Conservation (phyloP, 2,888 invertebrate species). For the Chloromyia formosa region DNA sequence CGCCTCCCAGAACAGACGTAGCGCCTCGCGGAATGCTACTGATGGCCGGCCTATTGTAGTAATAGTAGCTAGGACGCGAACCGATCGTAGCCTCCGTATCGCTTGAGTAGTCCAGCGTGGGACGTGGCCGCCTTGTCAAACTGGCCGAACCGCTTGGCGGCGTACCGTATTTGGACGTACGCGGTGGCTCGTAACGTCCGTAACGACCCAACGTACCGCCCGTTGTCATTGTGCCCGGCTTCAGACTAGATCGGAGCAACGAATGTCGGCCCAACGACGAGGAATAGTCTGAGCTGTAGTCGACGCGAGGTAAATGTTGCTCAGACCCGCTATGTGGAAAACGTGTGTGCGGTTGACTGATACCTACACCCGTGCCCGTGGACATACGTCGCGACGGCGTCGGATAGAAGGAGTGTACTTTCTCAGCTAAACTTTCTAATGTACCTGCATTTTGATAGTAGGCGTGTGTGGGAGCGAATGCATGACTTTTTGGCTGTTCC, state of each 20-base stretch:
- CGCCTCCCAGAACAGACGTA: constrained; percentile 59
- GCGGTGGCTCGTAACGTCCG: constrained; percentile 69
- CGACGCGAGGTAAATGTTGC: constrained; percentile 87
- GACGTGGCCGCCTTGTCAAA: constrained; percentile 76
- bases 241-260: constrained; percentile 81
- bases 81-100: constrained; percentile 94
- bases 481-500: constrained; percentile 87
- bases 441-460: constrained; percentile 84
- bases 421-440: constrained; percentile 89
- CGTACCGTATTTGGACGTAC: constrained; percentile 65
- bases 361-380: constrained; percentile 66
- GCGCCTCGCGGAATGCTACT: constrained; percentile 62
- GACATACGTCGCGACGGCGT: constrained; percentile 71
- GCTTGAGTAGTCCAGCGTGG: constrained; percentile 89
- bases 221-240: constrained; percentile 67
- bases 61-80: constrained; percentile 79
- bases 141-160: constrained; percentile 66
- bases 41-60: constrained; percentile 68
- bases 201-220: constrained; percentile 71
- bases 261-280: constrained; percentile 79
- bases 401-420: constrained; percentile 89
- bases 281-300: constrained; percentile 82
- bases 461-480: constrained; percentile 77
- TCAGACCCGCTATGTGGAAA: constrained; percentile 92
- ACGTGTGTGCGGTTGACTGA: constrained; percentile 62